These are phyloP conservation scores for Tipula confusa DNA, from an alignment of 2,888 invertebrate genomes.

Conservation along the genomic window DNA sequence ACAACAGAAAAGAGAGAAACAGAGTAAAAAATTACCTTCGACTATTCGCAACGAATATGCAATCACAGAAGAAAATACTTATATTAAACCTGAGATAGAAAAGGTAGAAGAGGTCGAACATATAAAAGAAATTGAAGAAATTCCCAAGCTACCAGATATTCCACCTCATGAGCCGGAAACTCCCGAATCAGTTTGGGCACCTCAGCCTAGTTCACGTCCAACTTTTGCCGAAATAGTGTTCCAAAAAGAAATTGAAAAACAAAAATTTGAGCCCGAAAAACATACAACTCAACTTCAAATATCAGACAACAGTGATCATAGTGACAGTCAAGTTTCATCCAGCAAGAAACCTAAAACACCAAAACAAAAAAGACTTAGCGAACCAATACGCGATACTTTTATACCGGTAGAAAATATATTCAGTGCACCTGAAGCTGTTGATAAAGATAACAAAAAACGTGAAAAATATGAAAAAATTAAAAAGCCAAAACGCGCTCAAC, in stretches of 20 bases:
- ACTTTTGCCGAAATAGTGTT: background rate
- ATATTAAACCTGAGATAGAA: slow-evolving; percentile 13
- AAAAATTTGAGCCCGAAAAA: background rate
- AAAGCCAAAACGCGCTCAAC: background rate
- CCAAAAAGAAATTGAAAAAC: background rate
- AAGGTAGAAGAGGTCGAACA: background rate
- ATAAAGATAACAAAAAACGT: background rate
- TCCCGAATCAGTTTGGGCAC: slow-evolving; percentile 34
- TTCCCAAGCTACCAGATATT: background rate
- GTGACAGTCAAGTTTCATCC: background rate
- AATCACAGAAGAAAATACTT: background rate
- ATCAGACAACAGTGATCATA: background rate
- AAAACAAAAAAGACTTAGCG: background rate
- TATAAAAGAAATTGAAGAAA: background rate
- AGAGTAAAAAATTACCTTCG: background rate
- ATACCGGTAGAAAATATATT: background rate
- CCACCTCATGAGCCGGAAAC: slow-evolving; percentile 27
- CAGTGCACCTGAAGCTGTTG: background rate
- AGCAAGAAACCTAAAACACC: background rate
- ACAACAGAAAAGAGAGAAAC: background rate
- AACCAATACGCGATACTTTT: background rate
- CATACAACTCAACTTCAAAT: background rate
- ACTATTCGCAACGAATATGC: background rate
- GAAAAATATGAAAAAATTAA: background rate
- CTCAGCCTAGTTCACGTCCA: background rate